Evolutionary conservation across 1,140 invertebrate species (phyloP).

Genomic region (Drosophila lacteicornis): DNA sequence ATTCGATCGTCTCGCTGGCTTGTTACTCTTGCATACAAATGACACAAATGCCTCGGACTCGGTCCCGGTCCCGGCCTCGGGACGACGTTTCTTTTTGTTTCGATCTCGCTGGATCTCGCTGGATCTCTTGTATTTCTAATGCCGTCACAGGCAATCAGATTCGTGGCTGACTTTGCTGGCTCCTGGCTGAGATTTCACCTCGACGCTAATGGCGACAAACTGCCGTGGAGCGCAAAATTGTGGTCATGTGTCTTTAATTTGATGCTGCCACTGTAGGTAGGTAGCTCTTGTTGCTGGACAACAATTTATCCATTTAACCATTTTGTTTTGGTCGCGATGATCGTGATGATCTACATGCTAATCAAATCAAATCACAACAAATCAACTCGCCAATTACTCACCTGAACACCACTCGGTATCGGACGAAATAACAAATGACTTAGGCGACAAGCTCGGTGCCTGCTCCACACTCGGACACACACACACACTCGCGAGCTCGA

Average conservation of each 20-base stretch:
- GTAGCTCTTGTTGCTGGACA: slow-evolving; percentile 25
- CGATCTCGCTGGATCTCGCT: slow-evolving; percentile 32
- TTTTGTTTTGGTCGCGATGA: slow-evolving; percentile 55
- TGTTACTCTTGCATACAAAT: slow-evolving; percentile 84
- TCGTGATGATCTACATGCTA: slow-evolving; percentile 78
- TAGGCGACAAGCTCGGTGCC: slow-evolving; percentile 69
- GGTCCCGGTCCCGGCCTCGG: not conserved
- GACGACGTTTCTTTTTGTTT: slow-evolving; percentile 50
- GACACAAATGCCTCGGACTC: slow-evolving; percentile 76
- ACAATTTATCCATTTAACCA: slow-evolving; percentile 78
- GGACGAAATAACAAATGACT: slow-evolving; percentile 65
- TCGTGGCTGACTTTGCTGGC: slow-evolving; percentile 46
- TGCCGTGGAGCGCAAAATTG: slow-evolving; percentile 81
- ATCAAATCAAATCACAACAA: slow-evolving; percentile 73
- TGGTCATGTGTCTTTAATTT: slow-evolving; percentile 59
- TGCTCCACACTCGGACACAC: slow-evolving; percentile 27
- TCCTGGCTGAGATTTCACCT: slow-evolving; percentile 71
- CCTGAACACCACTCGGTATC: slow-evolving; percentile 63
- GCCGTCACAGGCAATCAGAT: slow-evolving; percentile 76
- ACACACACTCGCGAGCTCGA: slow-evolving; percentile 2
- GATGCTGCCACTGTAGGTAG: slow-evolving; percentile 29
- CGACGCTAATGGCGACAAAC: slow-evolving; percentile 84
- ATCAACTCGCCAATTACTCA: slow-evolving; percentile 73
- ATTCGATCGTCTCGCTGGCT: slow-evolving; percentile 67
- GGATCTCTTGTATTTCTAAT: slow-evolving; percentile 71